Percentiles rank a stretch among this genome's conserved stretches.
Conservation (phyloP, 2,888 invertebrate species). For the Acholoe squamosa region DNA sequence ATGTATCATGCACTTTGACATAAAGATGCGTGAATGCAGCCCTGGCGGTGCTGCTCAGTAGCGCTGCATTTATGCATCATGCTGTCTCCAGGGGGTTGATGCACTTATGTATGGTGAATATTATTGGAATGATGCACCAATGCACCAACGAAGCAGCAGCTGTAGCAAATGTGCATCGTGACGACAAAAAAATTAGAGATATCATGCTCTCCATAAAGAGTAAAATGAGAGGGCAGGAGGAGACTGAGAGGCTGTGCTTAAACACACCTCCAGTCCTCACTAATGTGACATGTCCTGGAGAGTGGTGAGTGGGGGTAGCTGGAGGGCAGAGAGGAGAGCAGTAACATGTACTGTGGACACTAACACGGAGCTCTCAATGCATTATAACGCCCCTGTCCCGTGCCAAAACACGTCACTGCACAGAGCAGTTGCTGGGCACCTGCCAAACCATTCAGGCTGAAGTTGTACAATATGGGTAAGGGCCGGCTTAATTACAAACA, state of each 20-base stretch:
- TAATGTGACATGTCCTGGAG: background rate
- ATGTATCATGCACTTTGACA: background rate
- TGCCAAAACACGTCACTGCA: background rate
- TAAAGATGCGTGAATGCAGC: no score
- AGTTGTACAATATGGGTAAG: background rate
- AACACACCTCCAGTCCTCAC: background rate
- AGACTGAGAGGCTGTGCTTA: no score
- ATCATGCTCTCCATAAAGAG: no score
- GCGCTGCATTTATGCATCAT: no score
- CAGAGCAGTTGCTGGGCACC: background rate
- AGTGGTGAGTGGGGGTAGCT: background rate
- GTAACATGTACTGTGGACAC: slow-evolving; percentile 13
- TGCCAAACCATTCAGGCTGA: background rate
- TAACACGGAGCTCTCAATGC: background rate
- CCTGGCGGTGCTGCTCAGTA: no score
- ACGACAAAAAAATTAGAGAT: no score
- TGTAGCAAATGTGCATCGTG: no score
- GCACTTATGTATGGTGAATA: no score
- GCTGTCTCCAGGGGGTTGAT: no score
- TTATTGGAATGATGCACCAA: no score
- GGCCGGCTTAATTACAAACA: background rate
- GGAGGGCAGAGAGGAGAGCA: slow-evolving; percentile 17
- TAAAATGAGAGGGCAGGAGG: no score
- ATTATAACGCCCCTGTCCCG: background rate
- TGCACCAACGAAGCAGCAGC: no score